Conservation (phyloP, 35 echinoderm and acorn worm species). For the Anneissia japonica region DNA sequence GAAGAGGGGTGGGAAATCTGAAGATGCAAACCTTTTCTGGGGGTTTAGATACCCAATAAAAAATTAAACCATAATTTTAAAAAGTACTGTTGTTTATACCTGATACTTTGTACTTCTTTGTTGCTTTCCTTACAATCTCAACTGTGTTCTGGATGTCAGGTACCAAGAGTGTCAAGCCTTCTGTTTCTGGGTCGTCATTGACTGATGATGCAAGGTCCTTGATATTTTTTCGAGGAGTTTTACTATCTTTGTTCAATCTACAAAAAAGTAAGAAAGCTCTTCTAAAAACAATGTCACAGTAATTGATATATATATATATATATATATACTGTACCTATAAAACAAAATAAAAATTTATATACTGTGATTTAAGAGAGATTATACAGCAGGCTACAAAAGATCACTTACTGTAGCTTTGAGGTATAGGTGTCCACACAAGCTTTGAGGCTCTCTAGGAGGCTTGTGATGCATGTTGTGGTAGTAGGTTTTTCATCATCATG, state of each 20-base stretch:
- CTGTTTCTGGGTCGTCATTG: slow-evolving; percentile 79
- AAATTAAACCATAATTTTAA: no score
- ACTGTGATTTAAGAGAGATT: no score
- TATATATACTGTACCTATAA: no score
- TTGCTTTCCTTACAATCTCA: slow-evolving; percentile 56
- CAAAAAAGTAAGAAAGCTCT: not conserved
- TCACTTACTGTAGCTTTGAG: slow-evolving; percentile 83
- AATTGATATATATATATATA: no score
- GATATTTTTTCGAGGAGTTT: slow-evolving; percentile 17
- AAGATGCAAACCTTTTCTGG: no score
- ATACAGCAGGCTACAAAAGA: slow-evolving; percentile 8
- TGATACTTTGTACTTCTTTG: not conserved
- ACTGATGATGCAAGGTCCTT: not conserved
- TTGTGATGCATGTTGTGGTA: slow-evolving; percentile 42
- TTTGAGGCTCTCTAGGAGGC: slow-evolving; percentile 85
- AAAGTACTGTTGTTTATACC: no score
- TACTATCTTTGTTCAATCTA: slow-evolving; percentile 67
- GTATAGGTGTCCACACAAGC: slow-evolving; percentile 94
- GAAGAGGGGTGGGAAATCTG: no score
- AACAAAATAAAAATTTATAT: no score
- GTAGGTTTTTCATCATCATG: slow-evolving; percentile 29
- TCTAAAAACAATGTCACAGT: no score
- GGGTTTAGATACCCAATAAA: no score
- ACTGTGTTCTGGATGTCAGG: slow-evolving; percentile 87
- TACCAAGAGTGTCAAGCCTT: slow-evolving; percentile 82